These are phyloP conservation scores for Eupithecia pulchellata DNA, from an alignment of 2,888 invertebrate species.

Conservation along the genomic window DNA sequence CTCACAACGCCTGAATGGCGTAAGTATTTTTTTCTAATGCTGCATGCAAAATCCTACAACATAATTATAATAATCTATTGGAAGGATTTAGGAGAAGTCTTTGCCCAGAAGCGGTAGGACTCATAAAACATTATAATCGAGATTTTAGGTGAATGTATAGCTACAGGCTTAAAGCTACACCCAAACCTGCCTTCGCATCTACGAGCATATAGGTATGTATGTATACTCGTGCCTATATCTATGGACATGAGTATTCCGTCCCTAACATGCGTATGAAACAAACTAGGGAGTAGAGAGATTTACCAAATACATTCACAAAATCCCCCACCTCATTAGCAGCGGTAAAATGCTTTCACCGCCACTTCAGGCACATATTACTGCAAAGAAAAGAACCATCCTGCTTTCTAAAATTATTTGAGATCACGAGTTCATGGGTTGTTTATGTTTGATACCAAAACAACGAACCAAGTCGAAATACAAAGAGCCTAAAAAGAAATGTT, in stretches of 20 bases:
- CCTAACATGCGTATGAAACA: background rate
- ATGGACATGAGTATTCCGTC: background rate
- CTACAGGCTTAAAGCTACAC: too few species aligned
- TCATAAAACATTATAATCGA: too few species aligned
- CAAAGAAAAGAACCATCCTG: background rate
- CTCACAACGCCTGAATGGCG: too few species aligned
- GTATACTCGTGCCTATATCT: too few species aligned
- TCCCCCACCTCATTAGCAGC: background rate
- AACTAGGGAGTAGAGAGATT: background rate
- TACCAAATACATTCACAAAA: background rate
- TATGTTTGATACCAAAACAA: conserved; percentile 21
- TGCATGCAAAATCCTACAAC: background rate
- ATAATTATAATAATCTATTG: background rate
- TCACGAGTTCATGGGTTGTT: conserved; percentile 7
- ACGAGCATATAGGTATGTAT: too few species aligned
- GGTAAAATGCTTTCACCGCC: background rate
- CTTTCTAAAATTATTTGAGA: background rate
- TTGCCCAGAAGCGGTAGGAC: background rate
- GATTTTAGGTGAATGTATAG: background rate
- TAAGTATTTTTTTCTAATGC: too few species aligned
- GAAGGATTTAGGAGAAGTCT: background rate
- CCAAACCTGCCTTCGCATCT: too few species aligned
- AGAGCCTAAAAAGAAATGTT: conserved; percentile 48
- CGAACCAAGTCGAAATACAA: conserved; percentile 26
- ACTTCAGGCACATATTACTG: background rate